phyloP scores from a whole-genome alignment of 2,113 vertebrate genomes.

The Corvus cornix region DNA sequence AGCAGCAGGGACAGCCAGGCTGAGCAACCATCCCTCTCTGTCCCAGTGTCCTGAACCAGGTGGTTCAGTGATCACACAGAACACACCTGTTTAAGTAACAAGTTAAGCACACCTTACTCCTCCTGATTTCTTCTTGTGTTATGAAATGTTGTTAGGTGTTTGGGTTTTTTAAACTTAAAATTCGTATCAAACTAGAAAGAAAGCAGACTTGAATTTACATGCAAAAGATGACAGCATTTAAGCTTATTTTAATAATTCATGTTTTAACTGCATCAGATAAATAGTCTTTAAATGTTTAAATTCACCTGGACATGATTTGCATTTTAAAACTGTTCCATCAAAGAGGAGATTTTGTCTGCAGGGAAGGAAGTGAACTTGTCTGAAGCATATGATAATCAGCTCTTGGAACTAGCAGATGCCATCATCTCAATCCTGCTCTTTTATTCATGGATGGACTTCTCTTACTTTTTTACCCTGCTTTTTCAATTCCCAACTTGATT shows the following conservation, averaged over 20 bases:
- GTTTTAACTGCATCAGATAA: not conserved
- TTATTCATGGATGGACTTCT: not conserved
- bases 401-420: not conserved
- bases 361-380: constrained; percentile 22
- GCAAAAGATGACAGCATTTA: not conserved
- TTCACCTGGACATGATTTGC: not conserved
- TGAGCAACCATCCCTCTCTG: not conserved
- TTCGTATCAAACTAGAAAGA: not conserved
- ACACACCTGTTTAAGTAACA: not conserved
- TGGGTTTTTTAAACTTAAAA: not conserved
- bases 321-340: constrained; percentile 20
- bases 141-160: not conserved
- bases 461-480: not conserved
- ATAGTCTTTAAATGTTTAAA: not conserved
- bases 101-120: not conserved
- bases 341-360: not conserved
- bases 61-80: not conserved
- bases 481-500: not conserved
- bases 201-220: not conserved
- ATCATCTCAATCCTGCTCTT: not conserved
- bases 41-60: not conserved
- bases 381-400: constrained; percentile 33
- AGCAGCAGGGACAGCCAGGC: not conserved
- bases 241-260: not conserved
- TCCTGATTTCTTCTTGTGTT: not conserved